Conservation (phyloP, 1,140 invertebrate genomes). For the Drosophila carrolli region DNA sequence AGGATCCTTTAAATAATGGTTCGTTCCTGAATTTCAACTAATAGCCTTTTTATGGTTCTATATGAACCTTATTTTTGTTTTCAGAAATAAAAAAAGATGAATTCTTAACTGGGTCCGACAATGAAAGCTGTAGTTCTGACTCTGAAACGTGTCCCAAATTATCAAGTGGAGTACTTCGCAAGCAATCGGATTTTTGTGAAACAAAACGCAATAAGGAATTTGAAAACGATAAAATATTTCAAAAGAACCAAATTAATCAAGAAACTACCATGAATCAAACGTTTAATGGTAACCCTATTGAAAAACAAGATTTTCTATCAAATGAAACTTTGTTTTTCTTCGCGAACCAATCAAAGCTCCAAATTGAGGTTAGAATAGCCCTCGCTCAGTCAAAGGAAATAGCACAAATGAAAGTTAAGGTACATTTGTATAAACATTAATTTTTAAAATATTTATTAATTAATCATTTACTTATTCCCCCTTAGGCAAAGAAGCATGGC, state of each 20-base stretch:
- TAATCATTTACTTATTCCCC: not conserved
- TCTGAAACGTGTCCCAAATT: conserved; percentile 85
- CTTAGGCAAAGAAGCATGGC: conserved; percentile 33
- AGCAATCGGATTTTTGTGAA: conserved; percentile 15
- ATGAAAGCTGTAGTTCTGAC: conserved; percentile 90
- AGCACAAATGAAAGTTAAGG: conserved; percentile 96
- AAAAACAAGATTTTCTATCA: conserved; percentile 3
- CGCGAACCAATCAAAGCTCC: conserved; percentile 91
- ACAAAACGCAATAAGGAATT: conserved; percentile 18
- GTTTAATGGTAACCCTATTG: conserved; percentile 16
- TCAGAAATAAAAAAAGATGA: conserved; percentile 97
- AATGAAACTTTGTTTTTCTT: conserved; percentile 88
- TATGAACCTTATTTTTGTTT: conserved; percentile 49
- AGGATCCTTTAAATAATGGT: conserved; percentile 25
- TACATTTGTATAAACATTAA: conserved; percentile 76
- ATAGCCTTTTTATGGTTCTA: not conserved
- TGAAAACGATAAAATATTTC: conserved; percentile 32
- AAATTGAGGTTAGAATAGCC: conserved; percentile 95
- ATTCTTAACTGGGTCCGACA: conserved; percentile 90
- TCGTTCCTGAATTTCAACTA: not conserved
- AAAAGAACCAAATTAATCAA: conserved; percentile 34
- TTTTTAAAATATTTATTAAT: too few relatives aligned
- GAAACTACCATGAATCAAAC: conserved; percentile 12
- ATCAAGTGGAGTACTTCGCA: conserved; percentile 44
- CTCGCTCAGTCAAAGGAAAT: conserved; percentile 96